Evolutionary conservation across 2,888 invertebrate genomes (phyloP).

Genomic region (Xanthostigma xanthostigma): DNA sequence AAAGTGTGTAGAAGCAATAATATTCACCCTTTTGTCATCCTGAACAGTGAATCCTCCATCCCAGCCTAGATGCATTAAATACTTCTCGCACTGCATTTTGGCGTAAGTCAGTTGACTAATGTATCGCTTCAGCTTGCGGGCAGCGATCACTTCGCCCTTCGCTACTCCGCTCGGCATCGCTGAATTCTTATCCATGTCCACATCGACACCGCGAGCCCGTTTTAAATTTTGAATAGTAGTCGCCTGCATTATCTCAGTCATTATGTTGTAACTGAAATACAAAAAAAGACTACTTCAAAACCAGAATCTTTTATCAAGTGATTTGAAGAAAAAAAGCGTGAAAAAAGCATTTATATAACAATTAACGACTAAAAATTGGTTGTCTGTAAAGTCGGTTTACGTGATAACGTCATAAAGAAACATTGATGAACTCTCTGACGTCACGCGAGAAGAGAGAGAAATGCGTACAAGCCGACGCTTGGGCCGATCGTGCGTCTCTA

Average conservation of each 20-base stretch:
- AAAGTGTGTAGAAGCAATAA: not conserved
- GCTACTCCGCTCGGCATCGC: conserved; percentile 39
- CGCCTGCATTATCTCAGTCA: conserved; percentile 87
- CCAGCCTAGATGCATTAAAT: conserved; percentile 60
- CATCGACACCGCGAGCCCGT: conserved; percentile 64
- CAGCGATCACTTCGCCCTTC: conserved; percentile 65
- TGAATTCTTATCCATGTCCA: conserved; percentile 39
- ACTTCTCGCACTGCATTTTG: conserved; percentile 66
- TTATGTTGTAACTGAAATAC: conserved; percentile 57
- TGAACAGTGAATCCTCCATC: conserved; percentile 51
- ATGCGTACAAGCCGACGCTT: no score
- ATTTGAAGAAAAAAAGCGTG: no score
- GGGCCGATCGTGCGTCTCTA: no score
- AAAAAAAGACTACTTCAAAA: conserved; percentile 4
- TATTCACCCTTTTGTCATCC: conserved; percentile 24
- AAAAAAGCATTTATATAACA: no score
- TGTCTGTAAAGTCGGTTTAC: no score
- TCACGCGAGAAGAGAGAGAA: no score
- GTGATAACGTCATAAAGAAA: no score
- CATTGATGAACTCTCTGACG: no score
- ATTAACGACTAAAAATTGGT: no score
- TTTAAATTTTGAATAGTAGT: conserved; percentile 82
- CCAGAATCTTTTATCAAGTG: no score
- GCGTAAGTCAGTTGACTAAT: conserved; percentile 69
- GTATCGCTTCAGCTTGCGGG: conserved; percentile 69